A percentile compares a stretch with the other conserved stretches of the same genome.
Evolutionary conservation across 2,797 vertebrate genomes (phyloP).

Genomic region (Peromyscus aztecus): DNA sequence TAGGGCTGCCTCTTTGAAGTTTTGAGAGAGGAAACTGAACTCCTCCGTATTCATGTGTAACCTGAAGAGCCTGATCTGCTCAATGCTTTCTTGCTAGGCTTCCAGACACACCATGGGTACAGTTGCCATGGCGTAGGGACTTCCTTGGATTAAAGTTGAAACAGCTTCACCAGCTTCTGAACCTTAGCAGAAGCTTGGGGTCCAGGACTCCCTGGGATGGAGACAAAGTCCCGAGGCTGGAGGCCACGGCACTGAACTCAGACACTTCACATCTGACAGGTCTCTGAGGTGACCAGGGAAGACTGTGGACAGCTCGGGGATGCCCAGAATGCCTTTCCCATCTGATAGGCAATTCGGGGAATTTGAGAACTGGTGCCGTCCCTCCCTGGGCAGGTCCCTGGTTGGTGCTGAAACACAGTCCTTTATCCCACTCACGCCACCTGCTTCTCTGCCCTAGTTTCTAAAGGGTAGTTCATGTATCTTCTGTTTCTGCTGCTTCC

Average conservation of each 20-base stretch:
- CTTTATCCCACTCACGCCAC: neutral
- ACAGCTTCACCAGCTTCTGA: neutral
- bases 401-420: neutral
- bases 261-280: neutral
- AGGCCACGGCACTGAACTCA: neutral
- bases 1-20: neutral
- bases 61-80: neutral
- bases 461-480: constrained; percentile 55
- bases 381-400: neutral
- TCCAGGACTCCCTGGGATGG: neutral
- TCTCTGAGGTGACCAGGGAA: neutral
- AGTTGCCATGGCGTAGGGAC: neutral
- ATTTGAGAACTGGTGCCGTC: neutral
- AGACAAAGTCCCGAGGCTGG: neutral
- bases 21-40: constrained; percentile 19
- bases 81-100: neutral
- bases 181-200: neutral
- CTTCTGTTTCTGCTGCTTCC: constrained; percentile 55
- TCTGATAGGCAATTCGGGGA: neutral
- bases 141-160: neutral
- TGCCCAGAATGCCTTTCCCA: neutral
- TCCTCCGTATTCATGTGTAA: neutral
- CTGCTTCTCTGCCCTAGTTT: constrained; percentile 69
- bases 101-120: neutral
- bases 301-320: neutral